Conservation (phyloP, 2,113 vertebrate species). For the Psittacus erithacus region DNA sequence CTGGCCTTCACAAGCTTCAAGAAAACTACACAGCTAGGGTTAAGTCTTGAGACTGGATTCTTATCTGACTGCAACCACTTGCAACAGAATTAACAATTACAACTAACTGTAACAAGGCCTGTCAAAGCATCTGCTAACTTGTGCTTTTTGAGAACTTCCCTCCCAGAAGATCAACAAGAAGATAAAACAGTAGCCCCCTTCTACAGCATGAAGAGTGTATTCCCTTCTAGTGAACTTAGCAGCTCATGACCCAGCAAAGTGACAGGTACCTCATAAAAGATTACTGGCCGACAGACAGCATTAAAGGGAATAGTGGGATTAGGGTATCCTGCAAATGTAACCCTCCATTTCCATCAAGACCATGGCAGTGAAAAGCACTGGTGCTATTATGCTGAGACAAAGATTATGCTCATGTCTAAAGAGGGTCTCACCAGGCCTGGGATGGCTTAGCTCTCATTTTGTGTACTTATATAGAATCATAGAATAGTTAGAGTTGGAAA, state of each 20-base stretch:
- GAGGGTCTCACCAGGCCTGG: not conserved
- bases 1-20: not conserved
- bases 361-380: not conserved
- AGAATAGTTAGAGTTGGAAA: too few species aligned
- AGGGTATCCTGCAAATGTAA: not conserved
- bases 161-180: not conserved
- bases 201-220: not conserved
- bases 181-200: not conserved
- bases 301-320: not conserved
- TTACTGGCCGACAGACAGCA: not conserved
- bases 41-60: not conserved
- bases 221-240: not conserved
- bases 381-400: not conserved
- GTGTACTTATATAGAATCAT: not conserved
- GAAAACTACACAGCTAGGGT: not conserved
- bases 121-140: not conserved
- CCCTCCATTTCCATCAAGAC: not conserved
- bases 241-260: not conserved
- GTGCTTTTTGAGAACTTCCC: not conserved
- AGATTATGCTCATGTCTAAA: not conserved
- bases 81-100: not conserved
- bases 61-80: not conserved
- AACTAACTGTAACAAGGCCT: accelerated
- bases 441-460: not conserved
- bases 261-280: not conserved